Evolutionary conservation across 2,888 invertebrate genomes (phyloP), one percentile per base, ranked within the genome.

Genomic region (Drosophila kambysellisi): DNA sequence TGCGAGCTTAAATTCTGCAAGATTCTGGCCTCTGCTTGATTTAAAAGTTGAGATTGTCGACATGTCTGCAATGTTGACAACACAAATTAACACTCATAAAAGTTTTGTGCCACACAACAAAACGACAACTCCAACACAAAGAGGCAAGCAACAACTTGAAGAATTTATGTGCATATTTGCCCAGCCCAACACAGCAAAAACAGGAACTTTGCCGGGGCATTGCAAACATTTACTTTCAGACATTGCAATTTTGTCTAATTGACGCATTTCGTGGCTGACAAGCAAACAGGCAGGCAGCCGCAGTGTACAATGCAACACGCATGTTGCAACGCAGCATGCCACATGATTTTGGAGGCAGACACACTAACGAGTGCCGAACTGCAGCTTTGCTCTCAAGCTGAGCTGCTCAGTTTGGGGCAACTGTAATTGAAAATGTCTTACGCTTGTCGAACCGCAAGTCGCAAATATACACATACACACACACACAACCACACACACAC

Each of bases 401-500:
- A n/a, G 51, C 35, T 15, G 51, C 29, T 56, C n/a, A 29, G 46
- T 62, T 59, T 61, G 37, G 37, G 37, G 72, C 65, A 85, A 79
- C 81, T 86, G 89, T 91, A 91, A 91, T 92, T 91, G 92, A 89
- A 92, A 91, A 91, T 90, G 92, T 92, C 91, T 91, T 89, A 86
- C 82, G 91, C 87, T 90, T 91, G 91, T 89, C 91, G 90, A 83
- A 91, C 83, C 80, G 76, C 90, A 88, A 87, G 84, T 79, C 75
- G 76, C 81, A 78, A 52, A 76, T 67, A 80, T 71, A 72, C 57
- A 56, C 56, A 25, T 8, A 39, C 39, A 37, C 37, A 52, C 30
- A 30, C 41, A 83, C 43, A 48, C 29, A 43, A 33, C 33, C 12
- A 50, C 12, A 57, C 37, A 50, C 35, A 46, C 52, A 62, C 20